Base-by-base conservation (phyloP, 2,888 invertebrate species). In the Lasioglossum morio region DNA sequence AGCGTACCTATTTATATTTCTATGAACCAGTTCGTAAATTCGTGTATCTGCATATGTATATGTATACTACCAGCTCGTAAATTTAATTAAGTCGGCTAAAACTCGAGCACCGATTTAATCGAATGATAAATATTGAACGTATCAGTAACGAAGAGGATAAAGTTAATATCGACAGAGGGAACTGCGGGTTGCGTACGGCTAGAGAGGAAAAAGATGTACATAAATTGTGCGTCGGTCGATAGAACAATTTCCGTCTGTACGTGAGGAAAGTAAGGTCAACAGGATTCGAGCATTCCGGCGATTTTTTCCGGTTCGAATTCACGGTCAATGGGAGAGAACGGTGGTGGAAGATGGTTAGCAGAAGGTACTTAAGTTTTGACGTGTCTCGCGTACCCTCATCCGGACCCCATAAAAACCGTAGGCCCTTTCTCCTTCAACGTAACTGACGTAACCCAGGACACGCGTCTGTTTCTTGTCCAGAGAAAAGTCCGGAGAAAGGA, bases 371-470 rank as follows among this genome's bases (percentile, higher is more conserved):
- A 77, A 88, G 85, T 90, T 90, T 90, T 89, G 91, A 92, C 90
- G 88, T 77, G 86, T 76, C 81, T 83, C 88, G 80, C 91, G 84
- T 90, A 79, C 85, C 91, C 84, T 72, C 84, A 79, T 87, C 80
- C 87, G 86, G 82, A 23, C 23, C 72, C 48, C 75, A 4, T 46
- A 77, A 79, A 87, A 77, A 53, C 48, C n/a, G 10, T 23, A 34
- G 85, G 70, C 84, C 79, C 85, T 84, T 84, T 85, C 83, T 81
- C 66, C 73, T 60, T 84, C 70, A 8, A 48, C 19, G 30, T 34
- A 37, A 60, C 60, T 88, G 85, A 90, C 85, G 84, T 85, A 92
- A 90, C 86, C 70, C 91, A 92, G 90, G 88, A 87, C 88, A 88
- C 84, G 87, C 89, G 88, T 92, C 89, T 90, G 88, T 85, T 92